These are phyloP conservation scores for Trichonephila inaurata DNA, from an alignment of 1,140 invertebrate species.

Conservation along the genomic window DNA sequence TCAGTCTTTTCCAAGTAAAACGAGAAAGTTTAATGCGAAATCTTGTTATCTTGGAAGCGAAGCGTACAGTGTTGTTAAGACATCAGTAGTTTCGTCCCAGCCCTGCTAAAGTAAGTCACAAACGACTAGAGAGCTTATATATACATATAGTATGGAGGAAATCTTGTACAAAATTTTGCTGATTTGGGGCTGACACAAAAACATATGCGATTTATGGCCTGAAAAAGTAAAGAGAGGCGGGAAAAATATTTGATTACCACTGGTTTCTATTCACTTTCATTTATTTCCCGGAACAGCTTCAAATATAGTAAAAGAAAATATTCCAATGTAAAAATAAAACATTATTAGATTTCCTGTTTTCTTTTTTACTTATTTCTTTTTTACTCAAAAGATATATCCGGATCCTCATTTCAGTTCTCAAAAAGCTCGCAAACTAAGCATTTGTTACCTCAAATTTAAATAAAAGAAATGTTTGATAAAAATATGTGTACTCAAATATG, in stretches of 20 bases:
- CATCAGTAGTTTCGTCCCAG: not conserved
- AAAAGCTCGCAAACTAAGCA: too few relatives aligned
- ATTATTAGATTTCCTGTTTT: too few relatives aligned
- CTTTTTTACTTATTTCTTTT: too few relatives aligned
- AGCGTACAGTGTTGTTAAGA: not conserved
- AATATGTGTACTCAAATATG: too few relatives aligned
- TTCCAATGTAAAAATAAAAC: too few relatives aligned
- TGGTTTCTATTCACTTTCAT: not conserved
- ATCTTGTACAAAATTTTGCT: not conserved
- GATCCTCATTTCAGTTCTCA: too few relatives aligned
- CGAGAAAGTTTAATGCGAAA: not conserved
- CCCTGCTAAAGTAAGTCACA: not conserved
- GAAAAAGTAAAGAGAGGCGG: not conserved
- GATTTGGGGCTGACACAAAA: not conserved
- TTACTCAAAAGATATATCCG: too few relatives aligned
- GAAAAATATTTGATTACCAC: not conserved
- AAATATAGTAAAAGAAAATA: not conserved
- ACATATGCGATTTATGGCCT: not conserved
- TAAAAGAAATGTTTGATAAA: too few relatives aligned
- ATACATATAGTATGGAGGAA: not conserved
- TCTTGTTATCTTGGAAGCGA: not conserved
- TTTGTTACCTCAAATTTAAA: too few relatives aligned
- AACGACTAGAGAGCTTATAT: not conserved
- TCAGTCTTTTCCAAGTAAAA: not conserved
- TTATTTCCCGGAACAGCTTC: not conserved